Evolutionary conservation across 1,140 invertebrate species (phyloP), one percentile per base, ranked within the genome.

Genomic region (Solenopsis fugax): DNA sequence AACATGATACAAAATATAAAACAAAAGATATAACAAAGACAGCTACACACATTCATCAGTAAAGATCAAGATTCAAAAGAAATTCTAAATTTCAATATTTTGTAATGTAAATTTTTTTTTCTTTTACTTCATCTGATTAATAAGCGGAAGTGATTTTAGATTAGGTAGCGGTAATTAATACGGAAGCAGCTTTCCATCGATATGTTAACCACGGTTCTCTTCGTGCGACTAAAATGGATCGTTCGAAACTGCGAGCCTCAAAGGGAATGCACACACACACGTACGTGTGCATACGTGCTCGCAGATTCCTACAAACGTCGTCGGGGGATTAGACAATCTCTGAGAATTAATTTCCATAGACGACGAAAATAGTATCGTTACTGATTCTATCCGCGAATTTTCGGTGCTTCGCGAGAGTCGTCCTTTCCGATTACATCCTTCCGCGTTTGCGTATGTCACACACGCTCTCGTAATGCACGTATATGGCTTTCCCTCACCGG

Each of bases 331-430:
- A 87, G 56, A 52, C 56, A 24, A 87, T 87, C n/a, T 52, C 54
- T 45, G 67, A 16, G 58, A 84, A 87, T 87, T 73, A 87, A 87
- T 87, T 84, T 85, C 60, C 82, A 52, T 64, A 64, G 65, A 52
- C 21, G 56, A 64, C 58, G 37, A 84, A 82, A 87, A 78, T 87
- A 82, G n/a, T 41, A 56, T 84, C 65, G 37, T 64, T 72, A 64
- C 64, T 45, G 52, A 62, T 73, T 48, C 77, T 29, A 87, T 87
- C 78, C 69, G 50, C 24, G 85, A 84, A 87, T 64, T 84, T 87
- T 41, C 78, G 78, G 86, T 87, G 86, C 86, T 87, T 87, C 80
- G 58, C 67, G 34, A 77, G 45, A 7, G 34, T 34, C 45, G 41
- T 82, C 21, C 78, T 48, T 65, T 4, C 45, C 21, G 52, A 60